Base-by-base conservation (phyloP, 2,797 vertebrate genomes). In the Siniperca undulata region DNA sequence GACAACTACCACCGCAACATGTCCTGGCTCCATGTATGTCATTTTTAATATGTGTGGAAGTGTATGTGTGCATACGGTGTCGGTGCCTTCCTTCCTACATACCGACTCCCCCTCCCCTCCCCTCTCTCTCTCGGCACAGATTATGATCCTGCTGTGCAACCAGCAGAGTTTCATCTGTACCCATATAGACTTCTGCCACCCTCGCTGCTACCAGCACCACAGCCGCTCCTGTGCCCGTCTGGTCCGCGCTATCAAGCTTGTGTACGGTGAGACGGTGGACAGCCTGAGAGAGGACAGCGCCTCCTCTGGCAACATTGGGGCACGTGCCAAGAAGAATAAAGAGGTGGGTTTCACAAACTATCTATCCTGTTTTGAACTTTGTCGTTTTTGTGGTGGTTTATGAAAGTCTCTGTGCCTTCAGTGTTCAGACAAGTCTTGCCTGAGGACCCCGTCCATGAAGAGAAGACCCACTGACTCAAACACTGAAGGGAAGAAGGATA, bases 111-210 rank as follows among this genome's bases (percentile, higher is more conserved):
- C 19, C 24, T 16, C 9, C n/a, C 1, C 7, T 53, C 50, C 5
- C 3, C 7, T 42, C n/a, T 69, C 64, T 60, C 50, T 73, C 38
- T 64, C 1, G 12, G 86, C 90, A 48, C 94, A 99, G 98, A 98
- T 99, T 44, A 99, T 99, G 98, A 98, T 99, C 89, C 94, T 99
- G 4, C 90, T 99, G 61, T 99, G 98, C 95, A 99, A 99, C 93
- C 99, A 99, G 91, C 99, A 99, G 88, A 99, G 98, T 82, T 99
- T 99, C 94, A 99, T 99, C 91, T 99, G 99, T 60, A 98, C 97
- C 7, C 99, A 99, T 52, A 80, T 98, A 13, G 99, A 99, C 93
- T 99, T 98, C 94, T 99, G 99, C 84, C 99, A 99, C 88, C 98
- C 99, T 0, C 97, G 98, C 92, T 99, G 99, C 94, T 99, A 99